A percentile compares a stretch with the other conserved stretches of the same genome.
Conservation (phyloP, 2,797 vertebrate species). For the Bradypodion pumilum region DNA sequence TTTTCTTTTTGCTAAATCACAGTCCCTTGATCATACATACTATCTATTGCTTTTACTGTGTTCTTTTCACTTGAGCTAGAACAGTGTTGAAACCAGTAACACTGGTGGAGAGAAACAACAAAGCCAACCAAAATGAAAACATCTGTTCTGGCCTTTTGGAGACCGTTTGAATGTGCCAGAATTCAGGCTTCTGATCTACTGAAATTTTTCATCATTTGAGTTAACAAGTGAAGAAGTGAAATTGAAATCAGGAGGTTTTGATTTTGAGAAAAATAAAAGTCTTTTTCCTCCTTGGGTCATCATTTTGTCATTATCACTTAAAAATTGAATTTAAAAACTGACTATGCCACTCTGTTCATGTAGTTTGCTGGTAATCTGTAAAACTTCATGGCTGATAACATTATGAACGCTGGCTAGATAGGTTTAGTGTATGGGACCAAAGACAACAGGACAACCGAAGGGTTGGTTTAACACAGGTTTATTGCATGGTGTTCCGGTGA, state of each 20-base stretch:
- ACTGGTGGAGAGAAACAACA: not conserved
- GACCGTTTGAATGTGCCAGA: not conserved
- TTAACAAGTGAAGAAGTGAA: constrained; percentile 47
- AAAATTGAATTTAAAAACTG: constrained; percentile 62
- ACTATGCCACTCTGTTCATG: constrained; percentile 43
- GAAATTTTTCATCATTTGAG: constrained; percentile 5
- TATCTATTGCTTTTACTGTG: not conserved
- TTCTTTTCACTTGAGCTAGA: not conserved
- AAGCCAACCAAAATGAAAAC: constrained; percentile 37
- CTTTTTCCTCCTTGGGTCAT: constrained; percentile 44
- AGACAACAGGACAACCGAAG: too few relatives aligned
- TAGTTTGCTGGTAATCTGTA: constrained; percentile 30
- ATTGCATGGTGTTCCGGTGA: too few relatives aligned
- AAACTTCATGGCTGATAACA: constrained; percentile 35
- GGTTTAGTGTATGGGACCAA: not conserved
- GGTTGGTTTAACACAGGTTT: too few relatives aligned
- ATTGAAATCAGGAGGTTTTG: constrained; percentile 61
- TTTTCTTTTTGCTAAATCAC: not conserved
- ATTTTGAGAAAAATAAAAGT: constrained; percentile 55
- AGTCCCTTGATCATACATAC: not conserved
- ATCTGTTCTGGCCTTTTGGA: not conserved
- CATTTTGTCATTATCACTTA: constrained; percentile 44
- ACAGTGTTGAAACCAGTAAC: not conserved
- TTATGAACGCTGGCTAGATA: constrained; percentile 24
- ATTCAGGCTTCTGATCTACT: not conserved